Evolutionary conservation across 2,113 vertebrate genomes (phyloP), one percentile per base, ranked within the genome.

Genomic region (Turdus rufiventris): DNA sequence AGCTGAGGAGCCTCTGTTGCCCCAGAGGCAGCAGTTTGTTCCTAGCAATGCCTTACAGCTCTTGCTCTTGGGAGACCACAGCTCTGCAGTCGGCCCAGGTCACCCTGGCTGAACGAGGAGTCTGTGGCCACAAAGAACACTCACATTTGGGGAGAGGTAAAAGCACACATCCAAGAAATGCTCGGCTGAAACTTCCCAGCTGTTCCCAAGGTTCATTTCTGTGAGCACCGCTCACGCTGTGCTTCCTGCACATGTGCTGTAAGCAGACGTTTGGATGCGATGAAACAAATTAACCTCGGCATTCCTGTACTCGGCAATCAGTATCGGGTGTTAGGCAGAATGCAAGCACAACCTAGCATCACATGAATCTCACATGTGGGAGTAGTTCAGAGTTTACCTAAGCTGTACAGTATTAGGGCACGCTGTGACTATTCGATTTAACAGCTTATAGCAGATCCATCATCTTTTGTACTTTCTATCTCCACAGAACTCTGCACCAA

Each of bases 211-310:
- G 42, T 14, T 48, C 6, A 8, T 18, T 78, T 54, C 34, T 53
- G 61, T 8, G 23, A 77, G 57, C 66, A 29, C 31, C 51, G 36
- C 71, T 82, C 56, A 26, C 0, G 12, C 33, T 58, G 62, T 38
- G 43, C 20, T 67, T 36, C 43, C 67, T 25, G 66, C 31, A 10
- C 11, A 8, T 0, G 18, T 33, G 71, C 67, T 62, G 7, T 4
- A 53, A 58, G 38, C 33, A 38, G 72, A 71, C 0, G 0, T 31
- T 34, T 18, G 9, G 13, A 50, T 23, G 17, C 10, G 29, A 63
- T 29, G 26, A 56, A 63, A 79, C 15, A 54, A 67, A 26, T 53
- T 19, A 62, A 85, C 12, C 13, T 15, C 2, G 0, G 6, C 18
- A 63, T 18, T 83, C 65, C 8, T 33, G 33, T 25, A 33, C n/a